Evolutionary conservation across 37 sponge, comb jelly and placozoan species (phyloP).

Genomic region (Oopsacas minuta): DNA sequence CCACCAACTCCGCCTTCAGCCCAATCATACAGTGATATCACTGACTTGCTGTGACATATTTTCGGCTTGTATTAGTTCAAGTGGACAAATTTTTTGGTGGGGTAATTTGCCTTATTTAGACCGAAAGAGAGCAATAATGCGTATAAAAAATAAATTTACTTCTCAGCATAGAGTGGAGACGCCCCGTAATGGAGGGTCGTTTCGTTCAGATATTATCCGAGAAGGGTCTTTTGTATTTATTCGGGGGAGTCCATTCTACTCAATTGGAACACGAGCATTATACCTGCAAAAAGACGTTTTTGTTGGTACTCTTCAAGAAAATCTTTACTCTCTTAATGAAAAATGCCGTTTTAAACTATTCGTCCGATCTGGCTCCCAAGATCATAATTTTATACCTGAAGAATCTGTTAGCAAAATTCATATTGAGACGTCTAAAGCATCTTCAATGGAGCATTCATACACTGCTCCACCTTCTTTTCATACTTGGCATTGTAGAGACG

Average conservation of each 20-base stretch:
- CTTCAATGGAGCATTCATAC: neutral
- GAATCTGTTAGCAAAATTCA: neutral
- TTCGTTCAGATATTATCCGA: neutral
- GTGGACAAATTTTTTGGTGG: conserved; percentile 76
- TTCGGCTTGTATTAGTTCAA: conserved; percentile 48
- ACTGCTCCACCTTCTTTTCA: neutral
- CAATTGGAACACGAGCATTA: neutral
- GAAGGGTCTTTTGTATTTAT: neutral
- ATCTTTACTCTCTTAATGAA: conserved; percentile 11
- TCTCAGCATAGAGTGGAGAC: neutral
- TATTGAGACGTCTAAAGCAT: neutral
- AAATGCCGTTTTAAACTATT: neutral
- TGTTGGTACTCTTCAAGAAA: neutral
- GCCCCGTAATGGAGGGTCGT: neutral
- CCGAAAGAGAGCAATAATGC: neutral
- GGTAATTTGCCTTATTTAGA: neutral
- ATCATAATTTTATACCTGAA: neutral
- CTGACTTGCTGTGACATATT: conserved; percentile 48
- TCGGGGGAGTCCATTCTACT: neutral
- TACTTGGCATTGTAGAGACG: neutral
- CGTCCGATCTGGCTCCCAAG: neutral
- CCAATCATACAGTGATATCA: conserved; percentile 25
- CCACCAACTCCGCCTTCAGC: neutral
- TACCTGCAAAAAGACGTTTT: neutral
- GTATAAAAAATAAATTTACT: neutral